Evolutionary conservation across 2,888 invertebrate species (phyloP), one percentile per base, ranked within the genome.

Genomic region (Phaonia tiefii): DNA sequence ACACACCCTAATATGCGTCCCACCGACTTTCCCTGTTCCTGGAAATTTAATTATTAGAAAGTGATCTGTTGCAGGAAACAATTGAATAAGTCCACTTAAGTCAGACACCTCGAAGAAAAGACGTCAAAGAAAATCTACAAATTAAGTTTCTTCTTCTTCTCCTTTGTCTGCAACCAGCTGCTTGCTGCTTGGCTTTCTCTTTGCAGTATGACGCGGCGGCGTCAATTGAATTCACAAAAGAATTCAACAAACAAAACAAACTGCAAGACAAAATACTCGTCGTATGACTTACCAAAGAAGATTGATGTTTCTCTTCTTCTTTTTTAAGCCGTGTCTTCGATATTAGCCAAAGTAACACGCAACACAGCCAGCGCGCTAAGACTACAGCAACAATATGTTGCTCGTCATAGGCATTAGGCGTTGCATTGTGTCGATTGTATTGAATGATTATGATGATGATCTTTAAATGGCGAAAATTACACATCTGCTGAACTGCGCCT

Each of bases 391-490:
- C 31, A 31, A 31, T 5, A 5, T 31, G 31, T 31, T 31, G 31
- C 8, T 31, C 4, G 3, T 31, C 31, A 31, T 5, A 31, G 4
- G 8, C 31, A 31, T 5, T 3, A 31, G 31, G 31, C 31, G 31
- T 31, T 8, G 31, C 8, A 8, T 31, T 31, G 31, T 31, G 31
- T 31, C 8, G 31, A 5, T 31, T 31, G 31, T 31, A 8, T 31
- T 31, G 31, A 5, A 5, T 31, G 31, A 5, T 8, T 31, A 31
- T 31, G 31, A 31, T 31, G 63, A 63, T 63, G 42, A 63, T 63
- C 63, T 63, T 11, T 42, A 31, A 63, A 63, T 63, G 63, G 63
- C 42, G 63, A 63, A 63, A 63, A 63, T 63, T 63, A 63, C 42
- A 31, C 31, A 31, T 31, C 31, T 31, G 31, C 31, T 3, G 8